phyloP scores from a whole-genome alignment of 2,113 vertebrate genomes.

The Hirundichthys speculiger region DNA sequence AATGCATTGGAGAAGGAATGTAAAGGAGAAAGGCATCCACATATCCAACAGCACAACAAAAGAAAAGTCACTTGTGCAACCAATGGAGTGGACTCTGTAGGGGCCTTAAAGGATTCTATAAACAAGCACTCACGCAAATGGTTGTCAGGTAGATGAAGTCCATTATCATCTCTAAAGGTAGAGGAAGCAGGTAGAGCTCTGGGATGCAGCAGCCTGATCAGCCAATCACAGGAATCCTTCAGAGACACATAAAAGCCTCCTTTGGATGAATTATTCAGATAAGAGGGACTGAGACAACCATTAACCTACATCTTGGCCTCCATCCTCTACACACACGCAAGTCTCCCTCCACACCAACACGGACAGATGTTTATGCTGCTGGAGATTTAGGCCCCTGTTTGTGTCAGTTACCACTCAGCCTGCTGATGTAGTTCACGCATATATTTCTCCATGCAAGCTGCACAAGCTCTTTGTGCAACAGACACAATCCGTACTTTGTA shows the following conservation, averaged over 20 bases:
- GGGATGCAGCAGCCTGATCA: constrained; percentile 29
- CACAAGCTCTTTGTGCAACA: neutral
- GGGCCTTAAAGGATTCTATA: constrained; percentile 2
- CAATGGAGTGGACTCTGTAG: constrained; percentile 9
- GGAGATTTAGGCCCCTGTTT: constrained; percentile 21
- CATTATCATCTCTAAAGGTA: constrained; percentile 39
- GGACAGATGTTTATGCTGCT: neutral
- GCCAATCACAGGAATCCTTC: constrained; percentile 60
- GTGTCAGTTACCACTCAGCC: neutral
- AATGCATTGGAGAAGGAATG: constrained; percentile 17
- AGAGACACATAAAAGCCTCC: constrained; percentile 65
- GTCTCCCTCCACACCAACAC: neutral
- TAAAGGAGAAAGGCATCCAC: constrained; percentile 10
- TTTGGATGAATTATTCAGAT: constrained; percentile 78
- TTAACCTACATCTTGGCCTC: constrained; percentile 71
- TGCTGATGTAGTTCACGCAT: constrained; percentile 2
- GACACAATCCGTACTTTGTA: constrained; percentile 3
- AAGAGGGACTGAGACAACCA: constrained; percentile 56
- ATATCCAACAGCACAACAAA: constrained; percentile 29
- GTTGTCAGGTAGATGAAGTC: constrained; percentile 13
- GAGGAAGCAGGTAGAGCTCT: constrained; percentile 37
- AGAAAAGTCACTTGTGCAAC: neutral
- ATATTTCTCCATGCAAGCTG: constrained; percentile 8
- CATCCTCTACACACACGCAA: constrained; percentile 3
- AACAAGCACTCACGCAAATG: neutral